Conservation (phyloP, 1,140 invertebrate genomes). For the Nixonia krombeini region DNA sequence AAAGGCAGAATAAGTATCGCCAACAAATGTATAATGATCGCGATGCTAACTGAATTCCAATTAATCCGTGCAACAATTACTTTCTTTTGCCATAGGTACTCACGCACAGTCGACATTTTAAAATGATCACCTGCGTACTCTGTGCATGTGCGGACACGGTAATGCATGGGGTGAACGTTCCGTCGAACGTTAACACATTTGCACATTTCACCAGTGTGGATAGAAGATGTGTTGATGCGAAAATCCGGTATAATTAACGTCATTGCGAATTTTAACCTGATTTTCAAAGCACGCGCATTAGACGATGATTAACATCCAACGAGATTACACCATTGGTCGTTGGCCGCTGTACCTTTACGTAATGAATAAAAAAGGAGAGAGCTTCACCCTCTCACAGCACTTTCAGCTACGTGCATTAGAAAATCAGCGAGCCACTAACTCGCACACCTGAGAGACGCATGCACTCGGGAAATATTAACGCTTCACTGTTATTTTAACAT, state of each 20-base stretch:
- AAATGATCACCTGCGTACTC: constrained; percentile 26
- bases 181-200: constrained; percentile 30
- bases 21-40: constrained; percentile 32
- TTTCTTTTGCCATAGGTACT: constrained; percentile 24
- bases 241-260: constrained; percentile 46
- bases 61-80: constrained; percentile 34
- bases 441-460: constrained; percentile 3
- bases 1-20: no score
- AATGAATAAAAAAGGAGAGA: constrained; percentile 35
- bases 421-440: constrained; percentile 21
- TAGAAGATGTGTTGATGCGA: constrained; percentile 29
- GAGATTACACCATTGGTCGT: constrained; percentile 15
- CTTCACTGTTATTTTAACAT: background rate
- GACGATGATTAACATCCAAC: constrained; percentile 33
- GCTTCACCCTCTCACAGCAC: constrained; percentile 7
- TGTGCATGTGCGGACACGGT: constrained; percentile 19
- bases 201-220: constrained; percentile 22
- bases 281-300: constrained; percentile 37
- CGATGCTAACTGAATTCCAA: constrained; percentile 35
- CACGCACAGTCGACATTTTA: constrained; percentile 13
- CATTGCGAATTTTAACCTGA: constrained; percentile 43
- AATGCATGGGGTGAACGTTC: constrained; percentile 33
- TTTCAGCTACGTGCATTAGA: constrained; percentile 6
- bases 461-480: constrained; percentile 19
- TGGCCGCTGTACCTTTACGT: background rate